These are phyloP conservation scores for Agrochola lychnidis DNA, from an alignment of 2,888 invertebrate genomes.

Conservation along the genomic window DNA sequence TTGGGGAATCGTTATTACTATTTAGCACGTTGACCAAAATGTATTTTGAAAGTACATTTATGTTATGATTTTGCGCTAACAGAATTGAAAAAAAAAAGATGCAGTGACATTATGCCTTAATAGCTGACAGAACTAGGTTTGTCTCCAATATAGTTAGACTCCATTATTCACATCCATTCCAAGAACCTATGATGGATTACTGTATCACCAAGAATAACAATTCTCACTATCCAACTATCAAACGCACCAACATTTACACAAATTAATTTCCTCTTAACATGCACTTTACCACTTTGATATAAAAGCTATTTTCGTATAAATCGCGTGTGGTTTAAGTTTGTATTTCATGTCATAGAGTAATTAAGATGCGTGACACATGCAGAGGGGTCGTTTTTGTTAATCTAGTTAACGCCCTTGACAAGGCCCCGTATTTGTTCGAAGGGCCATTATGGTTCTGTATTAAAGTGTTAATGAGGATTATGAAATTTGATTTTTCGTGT, in stretches of 20 bases:
- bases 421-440: constrained; percentile 35
- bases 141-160: constrained; percentile 5
- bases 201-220: constrained; percentile 35
- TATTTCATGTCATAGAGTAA: constrained; percentile 46
- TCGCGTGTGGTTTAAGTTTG: constrained; percentile 26
- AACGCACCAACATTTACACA: constrained; percentile 4
- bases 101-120: background rate
- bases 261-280: constrained; percentile 28
- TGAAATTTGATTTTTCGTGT: constrained; percentile 9
- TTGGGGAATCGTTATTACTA: background rate
- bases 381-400: constrained; percentile 52
- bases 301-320: constrained; percentile 32
- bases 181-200: constrained; percentile 48
- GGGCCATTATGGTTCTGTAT: constrained; percentile 22
- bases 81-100: background rate
- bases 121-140: constrained; percentile 11
- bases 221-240: constrained; percentile 35
- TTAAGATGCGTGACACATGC: constrained; percentile 52
- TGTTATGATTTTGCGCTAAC: background rate
- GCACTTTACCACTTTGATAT: constrained; percentile 31
- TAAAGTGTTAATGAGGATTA: constrained; percentile 37
- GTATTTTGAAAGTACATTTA: background rate
- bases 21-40: background rate
- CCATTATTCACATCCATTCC: constrained; percentile 51
- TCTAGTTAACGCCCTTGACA: constrained; percentile 52